phyloP scores from a whole-genome alignment of 2,888 invertebrate genomes.

The Liposcelis brunnea region DNA sequence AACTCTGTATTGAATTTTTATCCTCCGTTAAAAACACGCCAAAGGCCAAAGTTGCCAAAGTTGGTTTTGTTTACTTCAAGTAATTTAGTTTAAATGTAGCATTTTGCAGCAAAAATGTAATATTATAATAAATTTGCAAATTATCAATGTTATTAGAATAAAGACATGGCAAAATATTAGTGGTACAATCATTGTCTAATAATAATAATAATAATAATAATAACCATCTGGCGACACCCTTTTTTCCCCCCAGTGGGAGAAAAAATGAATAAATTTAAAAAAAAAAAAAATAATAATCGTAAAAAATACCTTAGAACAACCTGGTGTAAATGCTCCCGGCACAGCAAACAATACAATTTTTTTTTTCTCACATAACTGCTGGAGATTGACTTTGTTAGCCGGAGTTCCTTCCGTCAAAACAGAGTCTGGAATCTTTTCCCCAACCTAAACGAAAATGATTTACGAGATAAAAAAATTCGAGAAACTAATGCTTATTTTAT shows the following conservation, averaged over 20 bases:
- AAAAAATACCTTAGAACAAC: conserved; percentile 59
- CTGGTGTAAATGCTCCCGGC: conserved; percentile 89
- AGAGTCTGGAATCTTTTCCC: conserved; percentile 59
- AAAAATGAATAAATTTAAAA: not conserved
- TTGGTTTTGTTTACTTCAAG: too few relatives aligned
- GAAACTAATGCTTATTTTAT: too few relatives aligned
- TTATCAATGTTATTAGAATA: too few relatives aligned
- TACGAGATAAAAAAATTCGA: too few relatives aligned
- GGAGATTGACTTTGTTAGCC: conserved; percentile 66
- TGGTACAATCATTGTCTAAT: not conserved
- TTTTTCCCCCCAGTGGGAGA: not conserved
- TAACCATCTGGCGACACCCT: not conserved
- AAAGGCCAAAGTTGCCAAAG: too few relatives aligned
- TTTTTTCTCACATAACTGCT: conserved; percentile 53
- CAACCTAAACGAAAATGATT: too few relatives aligned
- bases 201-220: conserved; percentile 9
- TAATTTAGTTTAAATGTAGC: too few relatives aligned
- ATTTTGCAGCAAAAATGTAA: too few relatives aligned
- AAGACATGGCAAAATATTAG: too few relatives aligned
- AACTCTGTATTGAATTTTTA: too few relatives aligned
- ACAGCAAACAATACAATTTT: conserved; percentile 79
- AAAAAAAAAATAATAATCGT: conserved; percentile 3
- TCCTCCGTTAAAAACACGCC: too few relatives aligned
- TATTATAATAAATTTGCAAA: too few relatives aligned
- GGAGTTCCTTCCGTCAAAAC: conserved; percentile 76